These are phyloP conservation scores for Galerucella pusilla DNA, from an alignment of 2,888 invertebrate species.

Conservation along the genomic window DNA sequence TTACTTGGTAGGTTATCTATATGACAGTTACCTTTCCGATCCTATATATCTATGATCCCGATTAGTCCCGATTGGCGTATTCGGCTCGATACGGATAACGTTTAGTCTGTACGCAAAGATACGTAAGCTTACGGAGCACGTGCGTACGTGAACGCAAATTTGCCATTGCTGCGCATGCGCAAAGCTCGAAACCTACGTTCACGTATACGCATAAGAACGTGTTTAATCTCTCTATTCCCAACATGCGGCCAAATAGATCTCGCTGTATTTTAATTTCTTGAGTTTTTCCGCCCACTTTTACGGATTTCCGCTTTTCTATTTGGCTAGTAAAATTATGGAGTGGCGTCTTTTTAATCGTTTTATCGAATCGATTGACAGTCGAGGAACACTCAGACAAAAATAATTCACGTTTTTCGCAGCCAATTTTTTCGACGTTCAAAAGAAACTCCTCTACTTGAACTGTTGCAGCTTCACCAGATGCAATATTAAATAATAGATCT, in stretches of 20 bases:
- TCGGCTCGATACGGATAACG: too few relatives aligned
- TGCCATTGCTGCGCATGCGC: too few relatives aligned
- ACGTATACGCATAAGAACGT: too few relatives aligned
- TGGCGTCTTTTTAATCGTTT: background rate
- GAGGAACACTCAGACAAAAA: background rate
- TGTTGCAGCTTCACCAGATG: constrained; percentile 17
- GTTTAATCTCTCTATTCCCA: background rate
- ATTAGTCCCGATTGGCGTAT: too few relatives aligned
- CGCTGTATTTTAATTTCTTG: background rate
- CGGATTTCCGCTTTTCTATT: too few relatives aligned
- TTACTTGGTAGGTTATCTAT: too few relatives aligned
- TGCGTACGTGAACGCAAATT: too few relatives aligned
- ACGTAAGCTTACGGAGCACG: too few relatives aligned
- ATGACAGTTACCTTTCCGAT: too few relatives aligned
- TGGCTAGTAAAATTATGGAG: background rate
- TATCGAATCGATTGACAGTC: background rate
- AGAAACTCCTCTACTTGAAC: constrained; percentile 16
- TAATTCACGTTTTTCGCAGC: constrained; percentile 12
- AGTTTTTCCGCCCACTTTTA: background rate
- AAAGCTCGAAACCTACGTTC: too few relatives aligned
- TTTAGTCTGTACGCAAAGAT: too few relatives aligned
- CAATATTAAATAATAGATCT: constrained; percentile 25
- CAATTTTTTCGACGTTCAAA: constrained; percentile 19
- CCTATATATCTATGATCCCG: too few relatives aligned
- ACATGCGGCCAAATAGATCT: constrained; percentile 10